These are phyloP conservation scores for Aricia agestis DNA, from an alignment of 1,140 invertebrate species.

Conservation along the genomic window DNA sequence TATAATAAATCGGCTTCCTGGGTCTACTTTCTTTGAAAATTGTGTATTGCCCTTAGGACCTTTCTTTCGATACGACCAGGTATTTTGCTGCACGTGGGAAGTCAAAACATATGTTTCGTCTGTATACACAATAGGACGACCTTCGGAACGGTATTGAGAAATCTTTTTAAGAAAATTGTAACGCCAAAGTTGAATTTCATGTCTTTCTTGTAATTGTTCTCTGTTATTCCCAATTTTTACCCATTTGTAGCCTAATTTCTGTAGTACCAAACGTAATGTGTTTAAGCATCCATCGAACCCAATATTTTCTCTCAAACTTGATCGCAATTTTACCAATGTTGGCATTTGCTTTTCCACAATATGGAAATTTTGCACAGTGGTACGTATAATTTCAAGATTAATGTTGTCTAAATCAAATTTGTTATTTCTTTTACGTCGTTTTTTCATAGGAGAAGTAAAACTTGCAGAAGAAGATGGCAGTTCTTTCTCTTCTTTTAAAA, in stretches of 20 bases:
- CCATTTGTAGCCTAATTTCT: slow-evolving; percentile 21
- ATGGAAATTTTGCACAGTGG: slow-evolving; percentile 11
- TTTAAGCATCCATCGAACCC: slow-evolving; percentile 22
- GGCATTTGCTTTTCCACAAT: slow-evolving; percentile 15
- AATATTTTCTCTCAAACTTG: slow-evolving; percentile 17
- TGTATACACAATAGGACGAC: slow-evolving; percentile 21
- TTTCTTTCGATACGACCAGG: slow-evolving; percentile 16
- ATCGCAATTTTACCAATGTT: slow-evolving; percentile 18
- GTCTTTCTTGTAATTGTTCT: slow-evolving; percentile 16
- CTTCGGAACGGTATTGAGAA: slow-evolving; percentile 18
- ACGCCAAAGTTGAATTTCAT: slow-evolving; percentile 23
- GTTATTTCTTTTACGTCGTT: slow-evolving; percentile 7
- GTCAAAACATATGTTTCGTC: slow-evolving; percentile 20
- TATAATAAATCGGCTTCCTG: slow-evolving; percentile 18
- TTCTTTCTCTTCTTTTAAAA: slow-evolving; percentile 19
- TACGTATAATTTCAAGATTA: slow-evolving; percentile 9
- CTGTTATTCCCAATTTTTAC: slow-evolving; percentile 18
- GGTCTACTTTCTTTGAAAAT: slow-evolving; percentile 15
- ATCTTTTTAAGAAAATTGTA: slow-evolving; percentile 17
- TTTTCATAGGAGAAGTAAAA: background rate
- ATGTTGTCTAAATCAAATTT: slow-evolving; percentile 14
- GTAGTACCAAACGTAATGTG: slow-evolving; percentile 12
- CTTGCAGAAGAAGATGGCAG: slow-evolving; percentile 18
- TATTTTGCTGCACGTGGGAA: slow-evolving; percentile 19
- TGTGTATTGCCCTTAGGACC: background rate